Evolutionary conservation across 2,113 vertebrate species (phyloP).

Genomic region (Chaetura pelagica): DNA sequence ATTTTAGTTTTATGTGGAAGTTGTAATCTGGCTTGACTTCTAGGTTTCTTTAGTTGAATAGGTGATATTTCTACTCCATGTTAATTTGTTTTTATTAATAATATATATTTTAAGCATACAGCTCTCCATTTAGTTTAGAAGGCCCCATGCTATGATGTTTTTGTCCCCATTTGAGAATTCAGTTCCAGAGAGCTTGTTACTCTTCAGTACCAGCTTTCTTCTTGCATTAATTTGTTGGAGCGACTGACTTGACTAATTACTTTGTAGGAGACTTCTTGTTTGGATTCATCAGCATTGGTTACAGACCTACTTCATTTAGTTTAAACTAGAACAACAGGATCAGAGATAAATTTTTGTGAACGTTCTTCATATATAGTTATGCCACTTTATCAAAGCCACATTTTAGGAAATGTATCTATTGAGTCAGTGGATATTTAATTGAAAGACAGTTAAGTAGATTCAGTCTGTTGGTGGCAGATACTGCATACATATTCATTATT

Average conservation of each 20-base stretch:
- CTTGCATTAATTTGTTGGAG: not conserved
- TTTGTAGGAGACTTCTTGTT: not conserved
- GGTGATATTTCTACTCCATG: not conserved
- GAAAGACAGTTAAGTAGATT: conserved; percentile 30
- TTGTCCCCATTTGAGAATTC: not conserved
- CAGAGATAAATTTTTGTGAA: not conserved
- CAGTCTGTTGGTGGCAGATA: conserved; percentile 6
- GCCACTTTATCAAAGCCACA: not conserved
- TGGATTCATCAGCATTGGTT: not conserved
- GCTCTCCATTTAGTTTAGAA: not conserved
- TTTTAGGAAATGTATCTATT: not conserved
- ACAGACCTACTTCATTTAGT: not conserved
- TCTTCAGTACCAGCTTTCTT: not conserved
- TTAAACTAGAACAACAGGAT: not conserved
- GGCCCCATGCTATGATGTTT: not conserved
- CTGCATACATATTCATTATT: conserved; percentile 7
- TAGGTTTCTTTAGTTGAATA: not conserved
- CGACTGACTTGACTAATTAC: not conserved
- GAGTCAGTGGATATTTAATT: conserved; percentile 17
- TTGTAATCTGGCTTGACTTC: not conserved
- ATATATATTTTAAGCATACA: not conserved
- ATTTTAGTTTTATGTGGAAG: not conserved
- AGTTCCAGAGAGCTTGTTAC: not conserved
- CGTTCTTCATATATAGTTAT: not conserved
- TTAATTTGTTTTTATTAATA: not conserved